Conservation (phyloP, 1,140 invertebrate genomes). For the Ericerus pela region DNA sequence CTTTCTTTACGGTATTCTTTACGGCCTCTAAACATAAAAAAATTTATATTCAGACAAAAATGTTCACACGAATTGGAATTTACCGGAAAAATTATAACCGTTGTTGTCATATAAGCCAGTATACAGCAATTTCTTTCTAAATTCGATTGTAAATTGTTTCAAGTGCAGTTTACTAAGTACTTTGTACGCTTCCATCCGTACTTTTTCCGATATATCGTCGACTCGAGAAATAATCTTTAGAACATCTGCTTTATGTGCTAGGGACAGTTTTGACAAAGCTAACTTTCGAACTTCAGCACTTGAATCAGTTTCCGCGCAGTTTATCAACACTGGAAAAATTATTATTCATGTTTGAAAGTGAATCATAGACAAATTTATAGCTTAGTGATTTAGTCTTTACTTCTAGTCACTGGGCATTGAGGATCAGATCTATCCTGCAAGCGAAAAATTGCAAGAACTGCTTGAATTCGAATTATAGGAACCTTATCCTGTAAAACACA, state of each 20-base stretch:
- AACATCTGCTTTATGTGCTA: background rate
- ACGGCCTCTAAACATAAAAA: conserved; percentile 7
- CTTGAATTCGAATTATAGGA: conserved; percentile 6
- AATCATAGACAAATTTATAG: background rate
- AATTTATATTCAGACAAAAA: background rate
- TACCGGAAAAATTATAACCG: conserved; percentile 1
- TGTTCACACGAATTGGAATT: background rate
- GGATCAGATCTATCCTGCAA: conserved; percentile 13
- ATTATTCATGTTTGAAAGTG: background rate
- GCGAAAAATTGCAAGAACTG: conserved; percentile 11
- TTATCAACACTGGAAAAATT: background rate
- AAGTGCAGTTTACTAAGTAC: background rate
- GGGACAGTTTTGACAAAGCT: conserved; percentile 2
- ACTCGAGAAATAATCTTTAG: background rate
- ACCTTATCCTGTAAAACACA: conserved; percentile 13
- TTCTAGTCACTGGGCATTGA: conserved; percentile 6
- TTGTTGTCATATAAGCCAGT: conserved; percentile 11
- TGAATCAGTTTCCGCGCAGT: background rate
- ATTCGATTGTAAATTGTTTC: conserved; percentile 3
- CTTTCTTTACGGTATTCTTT: conserved; percentile 1
- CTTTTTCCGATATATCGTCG: conserved; percentile 9
- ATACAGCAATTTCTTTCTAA: conserved; percentile 2
- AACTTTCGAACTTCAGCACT: conserved; percentile 5
- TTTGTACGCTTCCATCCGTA: conserved; percentile 6
- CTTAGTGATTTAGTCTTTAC: background rate